Base-by-base conservation (phyloP, 1,140 invertebrate species). In the Lepidurus couesii region DNA sequence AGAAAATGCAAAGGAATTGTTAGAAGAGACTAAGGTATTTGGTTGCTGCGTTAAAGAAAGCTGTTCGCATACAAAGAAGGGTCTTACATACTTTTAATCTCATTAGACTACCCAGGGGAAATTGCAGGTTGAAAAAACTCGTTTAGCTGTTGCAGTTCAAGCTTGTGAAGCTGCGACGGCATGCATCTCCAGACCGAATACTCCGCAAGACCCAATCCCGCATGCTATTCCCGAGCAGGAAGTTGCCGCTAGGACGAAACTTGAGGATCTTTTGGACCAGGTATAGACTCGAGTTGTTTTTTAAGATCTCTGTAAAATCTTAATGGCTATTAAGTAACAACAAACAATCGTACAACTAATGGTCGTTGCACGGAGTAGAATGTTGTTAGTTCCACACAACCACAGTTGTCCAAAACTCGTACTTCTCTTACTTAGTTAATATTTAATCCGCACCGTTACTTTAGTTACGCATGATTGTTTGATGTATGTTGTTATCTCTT, bases 201-300 rank as follows among this genome's bases (percentile, higher is more conserved):
- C 93, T 81, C 93, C 94, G 2, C 90, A 95, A 42, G 93, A 95
- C 83, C 89, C 90, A 0, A 88, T 92, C 5, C 91, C 93, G 42
- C 90, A 94, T 74, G 91, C 92, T 16, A 91, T 96, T 78, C 91
- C 94, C 11, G 90, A 92, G 75, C 89, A 91, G 79, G 95, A 97
- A 85, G 87, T 95, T 1, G 89, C 91, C 84, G 93, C 96, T 45
- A 89, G 94, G 79, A 90, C 90, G 8, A 88, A 93, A 77, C 87
- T 98, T 0, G 93, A 96, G 85, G 94, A 97, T 86, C 88, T 95
- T 80, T 93, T 97, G 82, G 94, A 96, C 85, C 93, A 96, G 92
- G 95, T 97, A 90, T 80, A 34, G 79, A 24, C 13, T 24, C 42
- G 43, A n/a, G 42, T 9, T 75, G 42, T 78, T 21, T 4, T n/a